These are phyloP conservation scores for Heliconius ismenius DNA, from an alignment of 2,888 invertebrate genomes.

Conservation along the genomic window DNA sequence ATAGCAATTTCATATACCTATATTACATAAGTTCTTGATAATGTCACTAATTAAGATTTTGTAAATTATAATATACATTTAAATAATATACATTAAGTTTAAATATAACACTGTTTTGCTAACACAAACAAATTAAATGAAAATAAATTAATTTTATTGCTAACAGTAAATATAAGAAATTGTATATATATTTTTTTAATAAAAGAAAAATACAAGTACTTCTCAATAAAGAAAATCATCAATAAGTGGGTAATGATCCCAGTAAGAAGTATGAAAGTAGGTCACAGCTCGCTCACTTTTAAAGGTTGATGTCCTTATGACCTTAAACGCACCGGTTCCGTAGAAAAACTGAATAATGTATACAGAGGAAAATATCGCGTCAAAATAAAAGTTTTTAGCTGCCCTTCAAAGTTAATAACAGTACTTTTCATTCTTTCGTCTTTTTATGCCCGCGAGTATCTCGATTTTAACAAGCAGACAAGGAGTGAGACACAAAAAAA, in stretches of 20 bases:
- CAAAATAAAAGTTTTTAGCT: neutral
- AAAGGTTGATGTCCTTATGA: constrained; percentile 1
- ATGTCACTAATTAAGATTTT: neutral
- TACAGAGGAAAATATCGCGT: neutral
- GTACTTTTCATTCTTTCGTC: neutral
- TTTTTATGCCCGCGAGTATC: neutral
- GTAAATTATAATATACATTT: neutral
- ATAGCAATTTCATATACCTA: neutral
- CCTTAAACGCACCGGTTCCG: constrained; percentile 5
- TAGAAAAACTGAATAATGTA: constrained; percentile 6
- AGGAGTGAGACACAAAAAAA: neutral
- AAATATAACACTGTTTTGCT: no score
- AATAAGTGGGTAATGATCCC: neutral
- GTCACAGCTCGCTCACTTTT: neutral
- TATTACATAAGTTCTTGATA: neutral
- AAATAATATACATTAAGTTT: neutral
- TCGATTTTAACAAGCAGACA: neutral
- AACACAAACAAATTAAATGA: no score
- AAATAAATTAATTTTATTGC: no score
- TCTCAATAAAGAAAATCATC: neutral
- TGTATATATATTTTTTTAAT: no score
- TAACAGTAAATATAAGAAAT: no score
- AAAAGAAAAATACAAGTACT: neutral
- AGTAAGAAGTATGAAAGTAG: neutral
- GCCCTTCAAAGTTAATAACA: neutral